Evolutionary conservation across 2,113 vertebrate species (phyloP), one percentile per base, ranked within the genome.

Genomic region (Chitala chitala): DNA sequence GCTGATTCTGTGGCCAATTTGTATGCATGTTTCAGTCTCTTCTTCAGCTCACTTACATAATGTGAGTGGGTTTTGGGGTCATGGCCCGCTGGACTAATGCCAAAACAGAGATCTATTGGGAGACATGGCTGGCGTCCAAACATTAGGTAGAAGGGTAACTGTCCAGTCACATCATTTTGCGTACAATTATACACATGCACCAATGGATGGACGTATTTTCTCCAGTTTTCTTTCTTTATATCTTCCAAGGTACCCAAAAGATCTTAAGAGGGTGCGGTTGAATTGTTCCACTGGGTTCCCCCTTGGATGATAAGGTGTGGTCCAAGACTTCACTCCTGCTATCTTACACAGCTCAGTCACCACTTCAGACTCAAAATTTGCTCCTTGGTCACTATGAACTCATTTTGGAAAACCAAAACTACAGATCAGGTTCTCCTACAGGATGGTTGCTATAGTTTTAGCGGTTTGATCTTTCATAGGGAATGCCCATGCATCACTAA

Each of bases 361-460:
- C 0, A 75, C 22, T 33, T 75, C 77, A 4, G 75, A 69, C 40
- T 77, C 72, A 75, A 79, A 77, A 58, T 38, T 65, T 1, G 74
- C 71, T 1, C 79, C 77, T 56, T 79, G 73, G 50, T 79, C 69
- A 44, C 75, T 77, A 20, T 66, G 69, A 3, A 79, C 17, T 7
- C 59, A 29, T 4, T 24, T 20, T 2, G 76, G 82, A 58, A 81
- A 81, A 10, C 78, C 75, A 77, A 69, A 78, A n/a, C 58, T 10
- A 2, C 74, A 54, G 24, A 77, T 76, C 0, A 80, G 36, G 22
- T 78, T 76, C 13, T 78, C 74, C 72, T 75, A 80, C 24, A 80
- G 8, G 3, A 77, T 15, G 2, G n/a, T 65, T 2, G 71, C 48
- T 3, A 75, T 36, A 2, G 59, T 78, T 17, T 29, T 66, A 15